Conservation (phyloP, 1,140 invertebrate genomes). For the Paramacrobiotus metropolitanus region DNA sequence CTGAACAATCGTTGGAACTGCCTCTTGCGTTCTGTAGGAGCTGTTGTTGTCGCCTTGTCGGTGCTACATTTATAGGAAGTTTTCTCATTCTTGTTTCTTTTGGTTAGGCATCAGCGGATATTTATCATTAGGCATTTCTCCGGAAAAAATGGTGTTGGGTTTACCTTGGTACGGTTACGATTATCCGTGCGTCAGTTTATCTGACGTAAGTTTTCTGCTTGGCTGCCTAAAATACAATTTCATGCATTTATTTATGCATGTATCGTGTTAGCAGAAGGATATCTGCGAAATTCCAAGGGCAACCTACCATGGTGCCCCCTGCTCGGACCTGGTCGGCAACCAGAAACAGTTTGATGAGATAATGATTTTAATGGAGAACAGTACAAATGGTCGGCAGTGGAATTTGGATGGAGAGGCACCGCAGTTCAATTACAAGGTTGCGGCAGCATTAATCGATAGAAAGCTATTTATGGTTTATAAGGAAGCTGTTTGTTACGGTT, state of each 20-base stretch:
- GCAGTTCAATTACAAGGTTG: constrained; percentile 3
- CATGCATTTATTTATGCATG: neutral
- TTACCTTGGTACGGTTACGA: constrained; percentile 19
- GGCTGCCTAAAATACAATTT: too few species aligned
- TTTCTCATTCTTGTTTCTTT: too few species aligned
- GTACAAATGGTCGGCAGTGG: neutral
- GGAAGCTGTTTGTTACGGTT: too few species aligned
- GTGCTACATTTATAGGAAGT: too few species aligned
- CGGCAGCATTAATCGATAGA: too few species aligned
- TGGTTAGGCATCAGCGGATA: constrained; percentile 15
- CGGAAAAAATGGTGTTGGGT: constrained; percentile 14
- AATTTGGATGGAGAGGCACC: neutral
- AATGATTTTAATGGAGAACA: neutral
- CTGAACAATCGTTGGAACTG: too few species aligned
- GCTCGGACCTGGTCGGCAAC: neutral
- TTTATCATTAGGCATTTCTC: constrained; percentile 13
- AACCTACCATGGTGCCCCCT: neutral
- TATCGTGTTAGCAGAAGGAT: neutral
- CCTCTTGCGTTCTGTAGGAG: too few species aligned
- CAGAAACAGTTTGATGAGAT: constrained; percentile 3
- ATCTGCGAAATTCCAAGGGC: neutral
- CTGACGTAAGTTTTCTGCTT: constrained; percentile 13
- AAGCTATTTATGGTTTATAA: too few species aligned
- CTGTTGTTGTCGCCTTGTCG: too few species aligned
- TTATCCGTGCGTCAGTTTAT: constrained; percentile 19